phyloP scores from a whole-genome alignment of 2,888 invertebrate genomes.

The Apodemia zela region DNA sequence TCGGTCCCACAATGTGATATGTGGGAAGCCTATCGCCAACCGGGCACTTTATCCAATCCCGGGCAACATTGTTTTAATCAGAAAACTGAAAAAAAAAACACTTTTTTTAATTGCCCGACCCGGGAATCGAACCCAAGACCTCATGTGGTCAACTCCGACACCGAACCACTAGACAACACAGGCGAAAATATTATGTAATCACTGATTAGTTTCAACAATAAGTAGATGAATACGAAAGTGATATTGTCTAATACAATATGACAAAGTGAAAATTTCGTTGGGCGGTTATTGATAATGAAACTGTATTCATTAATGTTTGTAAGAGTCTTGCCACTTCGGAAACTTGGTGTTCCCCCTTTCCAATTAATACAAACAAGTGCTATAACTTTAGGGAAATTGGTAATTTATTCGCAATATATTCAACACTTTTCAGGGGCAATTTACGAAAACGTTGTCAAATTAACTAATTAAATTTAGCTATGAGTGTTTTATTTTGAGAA shows the following conservation, averaged over 20 bases:
- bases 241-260: neutral
- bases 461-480: neutral
- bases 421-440: conserved; percentile 21
- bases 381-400: neutral
- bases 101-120: too few species aligned
- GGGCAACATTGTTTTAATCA: too few species aligned
- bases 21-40: too few species aligned
- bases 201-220: too few species aligned
- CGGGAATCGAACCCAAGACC: too few species aligned
- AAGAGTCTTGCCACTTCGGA: neutral
- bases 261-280: neutral
- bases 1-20: too few species aligned
- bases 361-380: conserved; percentile 6
- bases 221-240: too few species aligned
- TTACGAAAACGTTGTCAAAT: conserved; percentile 23
- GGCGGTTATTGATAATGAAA: neutral
- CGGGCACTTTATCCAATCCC: too few species aligned
- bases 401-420: neutral
- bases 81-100: too few species aligned
- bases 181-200: too few species aligned
- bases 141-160: too few species aligned
- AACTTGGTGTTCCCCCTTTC: neutral
- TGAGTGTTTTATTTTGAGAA: neutral
- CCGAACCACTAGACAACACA: too few species aligned
- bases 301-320: neutral